Conservation (phyloP, 2,888 invertebrate genomes). For the Tenthredo notha region DNA sequence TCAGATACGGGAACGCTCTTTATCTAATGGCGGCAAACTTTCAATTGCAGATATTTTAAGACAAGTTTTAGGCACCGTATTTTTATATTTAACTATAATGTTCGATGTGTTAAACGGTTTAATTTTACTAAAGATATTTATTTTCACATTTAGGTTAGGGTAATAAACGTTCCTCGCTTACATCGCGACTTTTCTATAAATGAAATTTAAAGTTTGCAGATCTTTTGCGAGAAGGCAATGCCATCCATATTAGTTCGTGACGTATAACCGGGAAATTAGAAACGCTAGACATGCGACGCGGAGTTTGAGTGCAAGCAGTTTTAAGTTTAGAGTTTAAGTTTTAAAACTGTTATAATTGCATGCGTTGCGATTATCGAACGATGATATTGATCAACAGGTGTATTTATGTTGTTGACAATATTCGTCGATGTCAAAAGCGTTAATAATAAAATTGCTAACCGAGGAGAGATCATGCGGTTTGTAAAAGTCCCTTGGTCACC, state of each 20-base stretch:
- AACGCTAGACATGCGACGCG: neutral
- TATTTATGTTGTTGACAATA: neutral
- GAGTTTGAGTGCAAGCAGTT: neutral
- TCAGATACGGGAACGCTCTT: constrained; percentile 50
- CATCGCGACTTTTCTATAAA: neutral
- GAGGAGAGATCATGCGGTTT: constrained; percentile 34
- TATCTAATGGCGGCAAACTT: constrained; percentile 46
- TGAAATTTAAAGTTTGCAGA: neutral
- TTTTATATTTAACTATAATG: neutral
- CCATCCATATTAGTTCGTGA: constrained; percentile 17
- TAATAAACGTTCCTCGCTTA: neutral
- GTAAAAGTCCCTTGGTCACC: constrained; percentile 20
- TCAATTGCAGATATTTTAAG: constrained; percentile 10
- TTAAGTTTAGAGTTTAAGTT: neutral
- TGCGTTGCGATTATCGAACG: neutral
- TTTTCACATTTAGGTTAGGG: neutral
- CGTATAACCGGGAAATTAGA: constrained; percentile 15
- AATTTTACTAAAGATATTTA: neutral
- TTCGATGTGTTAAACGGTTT: neutral
- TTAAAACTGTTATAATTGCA: neutral
- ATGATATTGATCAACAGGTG: neutral
- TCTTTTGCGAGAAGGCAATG: constrained; percentile 14
- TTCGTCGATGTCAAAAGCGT: neutral
- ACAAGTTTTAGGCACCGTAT: neutral
- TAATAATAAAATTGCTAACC: neutral